phyloP scores from a whole-genome alignment of 2,797 vertebrate species.

The Oreonectes daqikongensis region DNA sequence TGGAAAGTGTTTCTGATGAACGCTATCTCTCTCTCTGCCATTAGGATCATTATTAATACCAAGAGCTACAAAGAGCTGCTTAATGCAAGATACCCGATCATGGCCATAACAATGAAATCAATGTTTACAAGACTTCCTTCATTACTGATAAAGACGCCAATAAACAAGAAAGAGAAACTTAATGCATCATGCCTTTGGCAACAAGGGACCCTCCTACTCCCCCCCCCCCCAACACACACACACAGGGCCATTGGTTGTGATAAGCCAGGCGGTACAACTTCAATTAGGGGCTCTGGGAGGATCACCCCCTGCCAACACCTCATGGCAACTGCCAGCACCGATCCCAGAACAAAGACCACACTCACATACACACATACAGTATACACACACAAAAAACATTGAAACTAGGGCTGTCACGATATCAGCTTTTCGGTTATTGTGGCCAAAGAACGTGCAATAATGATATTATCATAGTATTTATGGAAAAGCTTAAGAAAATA shows the following conservation, averaged over 20 bases:
- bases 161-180: constrained; percentile 36
- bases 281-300: constrained; percentile 76
- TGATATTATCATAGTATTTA: too few relatives aligned
- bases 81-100: constrained; percentile 5
- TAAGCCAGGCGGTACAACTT: constrained; percentile 70
- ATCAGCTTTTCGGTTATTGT: too few relatives aligned
- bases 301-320: constrained; percentile 42
- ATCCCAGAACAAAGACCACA: constrained; percentile 63
- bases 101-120: constrained; percentile 34
- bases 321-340: constrained; percentile 61
- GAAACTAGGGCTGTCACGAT: too few relatives aligned
- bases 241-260: constrained; percentile 47
- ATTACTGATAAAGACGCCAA: constrained; percentile 33
- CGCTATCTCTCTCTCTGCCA: constrained; percentile 13
- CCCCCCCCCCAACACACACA: too few relatives aligned
- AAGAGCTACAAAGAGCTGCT: constrained; percentile 17
- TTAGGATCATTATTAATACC: constrained; percentile 15
- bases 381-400: not conserved
- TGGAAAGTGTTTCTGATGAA: not conserved
- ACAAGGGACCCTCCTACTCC: constrained; percentile 62
- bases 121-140: constrained; percentile 27
- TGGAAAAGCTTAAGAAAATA: too few relatives aligned
- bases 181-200: constrained; percentile 61
- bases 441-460: too few relatives aligned
- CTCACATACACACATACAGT: constrained; percentile 43